Evolutionary conservation across 35 echinoderm and acorn worm genomes (phyloP).

Genomic region (Eucidaris tribuloides): DNA sequence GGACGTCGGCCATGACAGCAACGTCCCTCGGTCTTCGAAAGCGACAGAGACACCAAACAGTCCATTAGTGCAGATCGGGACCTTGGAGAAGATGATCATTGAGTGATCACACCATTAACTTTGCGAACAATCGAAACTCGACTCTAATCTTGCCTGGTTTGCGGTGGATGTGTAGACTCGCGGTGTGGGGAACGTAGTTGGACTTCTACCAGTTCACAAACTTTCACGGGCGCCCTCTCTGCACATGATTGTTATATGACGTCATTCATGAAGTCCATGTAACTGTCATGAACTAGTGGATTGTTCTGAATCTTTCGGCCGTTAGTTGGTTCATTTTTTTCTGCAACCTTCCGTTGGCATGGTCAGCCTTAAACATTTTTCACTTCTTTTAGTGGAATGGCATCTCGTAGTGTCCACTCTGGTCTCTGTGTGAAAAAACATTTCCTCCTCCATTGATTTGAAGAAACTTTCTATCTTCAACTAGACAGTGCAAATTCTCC

Average conservation of each 20-base stretch:
- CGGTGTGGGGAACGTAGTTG: slow-evolving; percentile 70
- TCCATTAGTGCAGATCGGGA: too few species aligned
- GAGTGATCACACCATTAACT: background rate
- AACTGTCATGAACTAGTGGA: slow-evolving; percentile 7
- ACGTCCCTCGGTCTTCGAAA: too few species aligned
- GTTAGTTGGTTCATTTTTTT: slow-evolving; percentile 6
- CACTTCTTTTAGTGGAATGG: slow-evolving; percentile 19
- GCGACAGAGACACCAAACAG: too few species aligned
- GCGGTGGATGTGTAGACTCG: slow-evolving; percentile 58
- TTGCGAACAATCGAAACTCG: slow-evolving; percentile 54
- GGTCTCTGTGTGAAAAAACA: background rate
- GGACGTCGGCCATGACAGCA: too few species aligned
- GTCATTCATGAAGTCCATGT: slow-evolving; percentile 35
- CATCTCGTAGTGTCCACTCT: slow-evolving; percentile 62
- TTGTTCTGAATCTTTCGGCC: slow-evolving; percentile 7
- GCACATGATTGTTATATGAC: slow-evolving; percentile 26
- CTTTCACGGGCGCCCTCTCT: slow-evolving; percentile 22
- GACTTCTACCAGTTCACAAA: background rate
- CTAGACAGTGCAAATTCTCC: background rate
- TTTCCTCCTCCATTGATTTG: background rate
- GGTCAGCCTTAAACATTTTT: slow-evolving; percentile 27
- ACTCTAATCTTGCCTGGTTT: slow-evolving; percentile 68
- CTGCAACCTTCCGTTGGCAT: slow-evolving; percentile 8
- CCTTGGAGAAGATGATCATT: too few species aligned
- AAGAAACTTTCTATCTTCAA: slow-evolving; percentile 6